Conservation (phyloP, 2,888 invertebrate genomes). For the Elegia similella region DNA sequence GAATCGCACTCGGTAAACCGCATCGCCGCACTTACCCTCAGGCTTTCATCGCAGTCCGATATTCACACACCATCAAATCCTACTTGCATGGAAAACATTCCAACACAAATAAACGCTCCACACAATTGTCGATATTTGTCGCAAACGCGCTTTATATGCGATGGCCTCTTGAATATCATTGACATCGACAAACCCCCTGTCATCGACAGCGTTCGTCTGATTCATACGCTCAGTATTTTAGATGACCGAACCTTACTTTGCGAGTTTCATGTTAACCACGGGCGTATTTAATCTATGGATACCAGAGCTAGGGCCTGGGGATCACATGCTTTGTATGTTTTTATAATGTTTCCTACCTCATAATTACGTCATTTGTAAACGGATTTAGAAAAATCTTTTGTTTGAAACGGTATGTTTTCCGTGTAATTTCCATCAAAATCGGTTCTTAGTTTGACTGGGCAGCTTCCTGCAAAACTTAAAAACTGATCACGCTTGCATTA, state of each 20-base stretch:
- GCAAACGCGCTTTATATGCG: constrained; percentile 32
- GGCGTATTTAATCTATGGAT: no score
- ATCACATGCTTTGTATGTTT: no score
- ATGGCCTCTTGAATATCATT: constrained; percentile 46
- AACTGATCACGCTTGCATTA: no score
- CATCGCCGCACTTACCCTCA: neutral
- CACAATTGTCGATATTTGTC: constrained; percentile 14
- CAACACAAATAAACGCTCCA: constrained; percentile 6
- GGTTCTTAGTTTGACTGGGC: no score
- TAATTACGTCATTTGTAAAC: no score
- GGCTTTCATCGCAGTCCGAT: constrained; percentile 9
- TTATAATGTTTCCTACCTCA: no score
- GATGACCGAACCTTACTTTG: constrained; percentile 52
- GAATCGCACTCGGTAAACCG: neutral
- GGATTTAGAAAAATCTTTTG: no score
- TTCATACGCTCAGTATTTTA: constrained; percentile 55
- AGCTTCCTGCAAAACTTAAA: no score
- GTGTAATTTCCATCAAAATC: no score
- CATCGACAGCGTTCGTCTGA: constrained; percentile 47
- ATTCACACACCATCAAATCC: constrained; percentile 14
- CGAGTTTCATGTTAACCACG: constrained; percentile 44
- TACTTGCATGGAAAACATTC: constrained; percentile 14
- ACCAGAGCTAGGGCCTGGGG: no score
- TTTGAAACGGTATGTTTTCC: no score
- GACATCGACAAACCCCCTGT: constrained; percentile 47